Evolutionary conservation across 2,113 vertebrate genomes (phyloP), one percentile per base, ranked within the genome.

Genomic region (Pandion haliaetus): DNA sequence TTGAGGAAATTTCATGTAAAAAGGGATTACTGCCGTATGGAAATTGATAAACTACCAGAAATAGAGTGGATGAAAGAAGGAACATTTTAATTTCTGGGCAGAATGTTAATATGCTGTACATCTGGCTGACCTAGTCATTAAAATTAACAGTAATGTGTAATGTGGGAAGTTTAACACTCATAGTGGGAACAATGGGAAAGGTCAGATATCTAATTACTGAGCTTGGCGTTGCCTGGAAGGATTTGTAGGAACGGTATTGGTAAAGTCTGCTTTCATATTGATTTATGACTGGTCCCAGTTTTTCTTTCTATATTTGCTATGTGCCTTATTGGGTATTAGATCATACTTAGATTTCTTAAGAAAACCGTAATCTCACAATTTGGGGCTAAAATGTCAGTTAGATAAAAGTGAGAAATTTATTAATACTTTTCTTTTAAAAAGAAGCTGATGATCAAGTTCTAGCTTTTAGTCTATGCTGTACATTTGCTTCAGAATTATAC

Each of bases 131-230:
- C 47, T 86, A 50, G 61, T 93, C n/a, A 69, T 69, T 91, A 76
- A 89, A 84, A 86, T 71, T 44, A 83, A 78, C 36, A 44, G 20
- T 19, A 74, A 88, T 54, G 9, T 66, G 29, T 58, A 50, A 87
- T 74, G 34, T 77, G 44, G 32, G 23, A 88, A 67, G 40, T 52
- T 92, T 90, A 71, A 54, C 52, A 79, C 32, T 71, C 36, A 8
- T n/a, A 38, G 24, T 76, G 28, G 77, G 78, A 93, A 88, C 63
- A 95, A 49, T 72, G 14, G 16, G 42, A 91, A 93, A 92, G 61
- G 65, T 93, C 52, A 87, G 9, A 45, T 70, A 84, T 47, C 38
- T 94, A 95, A 96, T 95, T 84, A 92, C 44, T 62, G 65, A 94
- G 28, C 25, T 71, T 83, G 61, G 76, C 45, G 36, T 80, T 86